Evolutionary conservation across 2,113 vertebrate genomes (phyloP), one percentile per base, ranked within the genome.

Genomic region (Epinephelus fuscoguttatus): DNA sequence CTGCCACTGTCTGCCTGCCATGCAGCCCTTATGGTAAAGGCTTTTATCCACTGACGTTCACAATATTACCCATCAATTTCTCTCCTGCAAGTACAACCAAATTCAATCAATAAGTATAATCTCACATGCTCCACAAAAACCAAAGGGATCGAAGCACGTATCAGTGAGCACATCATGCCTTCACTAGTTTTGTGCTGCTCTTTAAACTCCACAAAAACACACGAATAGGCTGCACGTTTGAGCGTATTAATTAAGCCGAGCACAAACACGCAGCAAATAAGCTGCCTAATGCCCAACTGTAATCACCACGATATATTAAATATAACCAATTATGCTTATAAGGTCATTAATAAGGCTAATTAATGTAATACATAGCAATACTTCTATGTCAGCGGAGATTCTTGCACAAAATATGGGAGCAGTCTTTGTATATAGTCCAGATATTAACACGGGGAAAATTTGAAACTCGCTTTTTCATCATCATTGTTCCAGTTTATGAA

Each of bases 291-390:
- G 69, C 86, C 61, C 53, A 21, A n/a, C 78, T 90, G 78, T 84
- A 90, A 86, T 88, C 75, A 77, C 72, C 75, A 71, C 72, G 63
- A 84, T 87, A 81, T 84, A 90, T 88, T 78, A 75, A 90, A 84
- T 82, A 85, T 73, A 74, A 71, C 81, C 73, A 79, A 81, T 84
- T 84, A 91, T 89, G 82, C 70, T 86, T 69, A 91, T 79, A 57
- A 85, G 84, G 76, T 79, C 73, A 89, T 89, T 88, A 60, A 89
- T 84, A 81, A 50, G 66, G 84, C 69, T 81, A 85, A 90, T 85
- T 64, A 84, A 86, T 70, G 67, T 50, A 81, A 86, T n/a, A 40
- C 42, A 57, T 25, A 68, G 72, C 59, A 9, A 81, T 75, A 49
- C n/a, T 56, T 88, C 59, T 10, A 69, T 76, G 85, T 80, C 79